phyloP scores from a whole-genome alignment of 2,888 invertebrate genomes.

The Drosophila nr. medialis region DNA sequence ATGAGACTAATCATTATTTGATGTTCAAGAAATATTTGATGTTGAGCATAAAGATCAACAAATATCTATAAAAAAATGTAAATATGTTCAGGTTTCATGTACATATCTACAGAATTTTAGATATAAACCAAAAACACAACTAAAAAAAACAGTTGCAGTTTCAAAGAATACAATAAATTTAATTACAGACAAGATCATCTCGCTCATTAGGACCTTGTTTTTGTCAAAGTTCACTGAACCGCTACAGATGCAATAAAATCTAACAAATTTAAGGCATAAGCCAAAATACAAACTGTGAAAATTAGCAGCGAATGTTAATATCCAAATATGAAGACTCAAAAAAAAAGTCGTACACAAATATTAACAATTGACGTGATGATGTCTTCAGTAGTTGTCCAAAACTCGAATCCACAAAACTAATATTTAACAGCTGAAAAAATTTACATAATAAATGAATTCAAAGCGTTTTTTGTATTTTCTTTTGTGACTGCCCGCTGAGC shows the following conservation, averaged over 20 bases:
- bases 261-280: slow-evolving; percentile 12
- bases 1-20: background rate
- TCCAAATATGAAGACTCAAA: slow-evolving; percentile 28
- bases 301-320: slow-evolving; percentile 43
- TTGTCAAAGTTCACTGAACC: slow-evolving; percentile 43
- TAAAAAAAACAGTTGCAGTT: background rate
- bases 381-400: slow-evolving; percentile 33
- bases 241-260: slow-evolving; percentile 18
- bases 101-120: background rate
- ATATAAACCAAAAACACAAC: background rate
- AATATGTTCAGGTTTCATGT: no score
- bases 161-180: slow-evolving; percentile 1
- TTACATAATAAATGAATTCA: slow-evolving; percentile 47
- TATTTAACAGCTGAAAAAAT: slow-evolving; percentile 31
- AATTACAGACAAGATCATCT: slow-evolving; percentile 6
- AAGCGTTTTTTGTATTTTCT: background rate
- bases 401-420: slow-evolving; percentile 16
- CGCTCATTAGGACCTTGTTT: background rate
- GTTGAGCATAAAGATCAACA: rapidly evolving
- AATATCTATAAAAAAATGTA: background rate
- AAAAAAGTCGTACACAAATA: slow-evolving; percentile 25
- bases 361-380: slow-evolving; percentile 51
- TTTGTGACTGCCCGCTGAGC: slow-evolving; percentile 35
- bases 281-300: slow-evolving; percentile 56
- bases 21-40: background rate